A percentile compares a stretch with the other conserved stretches of the same genome.
phyloP scores from a whole-genome alignment of 92 coral and sea anemone species.

The Actinostola sp. region DNA sequence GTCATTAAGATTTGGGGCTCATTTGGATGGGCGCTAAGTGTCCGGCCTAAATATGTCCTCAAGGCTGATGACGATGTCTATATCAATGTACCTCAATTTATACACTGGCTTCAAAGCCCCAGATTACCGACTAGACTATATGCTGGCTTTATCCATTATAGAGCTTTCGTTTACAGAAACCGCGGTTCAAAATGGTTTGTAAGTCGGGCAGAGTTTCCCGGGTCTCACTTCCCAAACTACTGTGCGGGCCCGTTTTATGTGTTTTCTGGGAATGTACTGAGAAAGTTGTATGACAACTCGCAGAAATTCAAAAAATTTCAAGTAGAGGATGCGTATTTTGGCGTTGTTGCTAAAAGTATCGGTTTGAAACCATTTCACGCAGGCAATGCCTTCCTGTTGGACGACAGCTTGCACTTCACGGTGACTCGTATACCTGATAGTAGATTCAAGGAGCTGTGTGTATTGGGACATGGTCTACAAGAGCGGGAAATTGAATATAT shows the following conservation, averaged over 20 bases:
- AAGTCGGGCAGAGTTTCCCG: slow-evolving; percentile 33
- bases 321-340: slow-evolving; percentile 46
- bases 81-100: slow-evolving; percentile 32
- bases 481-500: slow-evolving; percentile 21
- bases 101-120: slow-evolving; percentile 40
- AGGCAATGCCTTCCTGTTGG: slow-evolving; percentile 22
- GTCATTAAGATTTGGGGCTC: slow-evolving; percentile 29
- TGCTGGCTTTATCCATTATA: slow-evolving; percentile 49
- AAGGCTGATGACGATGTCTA: slow-evolving; percentile 62
- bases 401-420: neutral
- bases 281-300: slow-evolving; percentile 21
- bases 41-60: slow-evolving; percentile 37
- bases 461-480: slow-evolving; percentile 25
- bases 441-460: slow-evolving; percentile 25
- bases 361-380: slow-evolving; percentile 17
- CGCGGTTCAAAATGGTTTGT: slow-evolving; percentile 36
- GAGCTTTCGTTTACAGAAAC: slow-evolving; percentile 30
- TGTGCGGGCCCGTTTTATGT: slow-evolving; percentile 52
- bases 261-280: slow-evolving; percentile 31
- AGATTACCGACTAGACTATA: slow-evolving; percentile 34
- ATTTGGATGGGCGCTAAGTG: slow-evolving; percentile 35
- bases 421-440: slow-evolving; percentile 21
- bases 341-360: slow-evolving; percentile 20
- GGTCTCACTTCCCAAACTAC: slow-evolving; percentile 39
- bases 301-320: slow-evolving; percentile 17